These are phyloP conservation scores for Hyaena hyaena DNA, from an alignment of 2,113 vertebrate species.

Conservation along the genomic window DNA sequence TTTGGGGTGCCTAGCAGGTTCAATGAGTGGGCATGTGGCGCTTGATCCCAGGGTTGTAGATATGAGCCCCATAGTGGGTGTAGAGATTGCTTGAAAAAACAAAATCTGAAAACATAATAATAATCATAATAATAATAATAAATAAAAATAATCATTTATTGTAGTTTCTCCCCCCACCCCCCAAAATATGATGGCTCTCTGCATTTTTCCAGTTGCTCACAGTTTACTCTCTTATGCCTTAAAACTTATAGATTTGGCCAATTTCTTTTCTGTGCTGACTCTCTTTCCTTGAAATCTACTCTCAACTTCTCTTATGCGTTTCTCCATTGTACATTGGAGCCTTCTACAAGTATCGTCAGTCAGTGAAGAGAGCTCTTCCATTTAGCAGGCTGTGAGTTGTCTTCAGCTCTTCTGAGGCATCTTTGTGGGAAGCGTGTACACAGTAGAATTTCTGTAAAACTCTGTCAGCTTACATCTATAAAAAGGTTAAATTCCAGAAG, in stretches of 20 bases:
- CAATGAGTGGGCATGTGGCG: no score
- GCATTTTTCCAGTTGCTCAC: neutral
- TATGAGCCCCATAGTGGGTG: no score
- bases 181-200: neutral
- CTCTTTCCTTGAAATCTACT: neutral
- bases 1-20: neutral
- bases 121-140: no score
- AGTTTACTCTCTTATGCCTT: neutral
- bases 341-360: neutral
- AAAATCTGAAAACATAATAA: no score
- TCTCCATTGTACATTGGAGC: neutral
- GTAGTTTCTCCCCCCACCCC: neutral
- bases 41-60: no score
- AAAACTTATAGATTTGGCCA: neutral
- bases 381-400: neutral
- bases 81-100: no score
- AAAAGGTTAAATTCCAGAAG: neutral
- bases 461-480: neutral
- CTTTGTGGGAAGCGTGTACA: neutral
- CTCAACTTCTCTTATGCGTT: neutral
- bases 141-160: constrained; percentile 1
- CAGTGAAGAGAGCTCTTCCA: neutral
- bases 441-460: neutral
- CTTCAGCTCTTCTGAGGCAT: neutral
- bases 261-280: neutral